Base-by-base conservation (phyloP, 92 coral and sea anemone species). In the Epizoanthus scotinus region DNA sequence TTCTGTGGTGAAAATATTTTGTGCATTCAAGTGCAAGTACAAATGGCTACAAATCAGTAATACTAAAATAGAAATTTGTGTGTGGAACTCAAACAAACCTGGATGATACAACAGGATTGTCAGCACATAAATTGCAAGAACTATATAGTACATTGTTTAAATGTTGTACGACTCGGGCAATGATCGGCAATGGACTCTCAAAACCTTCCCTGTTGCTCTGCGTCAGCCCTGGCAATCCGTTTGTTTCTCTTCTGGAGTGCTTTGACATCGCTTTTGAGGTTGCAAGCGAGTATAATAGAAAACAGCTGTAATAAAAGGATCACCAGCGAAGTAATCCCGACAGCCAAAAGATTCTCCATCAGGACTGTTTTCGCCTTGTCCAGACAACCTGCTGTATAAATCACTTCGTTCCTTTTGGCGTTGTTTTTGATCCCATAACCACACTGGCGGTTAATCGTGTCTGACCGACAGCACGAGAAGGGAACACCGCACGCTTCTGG, bases 401-500 rank as follows among this genome's bases (percentile, higher is more conserved):
- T 89, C 77, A 50, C 29, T 53, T 83, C 69, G 56, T 62, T 47
- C 19, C 75, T 85, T 1, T 79, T 50, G 6, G 74, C 0, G 0
- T 63, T 54, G 6, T 56, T 63, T 8, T 78, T 54, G 3, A 91
- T 73, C 1, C 90, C 90, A 52, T 75, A 91, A 0, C 99, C 99
- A 83, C 99, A 95, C 82, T 91, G 94, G 15, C 98, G 87, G 80
- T 95, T 95, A 1, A 77, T 55, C 17, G 44, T 77, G 40, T 93
- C 96, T 7, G 71, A 77, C 28, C 60, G 83, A 75, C 99, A 95
- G 68, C 99, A 95, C 6, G 99, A 90, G 59, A 53, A 91, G 0
- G 99, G 99, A 20, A 95, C 99, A 9, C 95, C 94, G 40, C 99
- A 93, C 15, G 86, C 81, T 53, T 89, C 90, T 9, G 60, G 77